These are phyloP conservation scores for Argyresthia albistria DNA, from an alignment of 2,888 invertebrate genomes.

Conservation along the genomic window DNA sequence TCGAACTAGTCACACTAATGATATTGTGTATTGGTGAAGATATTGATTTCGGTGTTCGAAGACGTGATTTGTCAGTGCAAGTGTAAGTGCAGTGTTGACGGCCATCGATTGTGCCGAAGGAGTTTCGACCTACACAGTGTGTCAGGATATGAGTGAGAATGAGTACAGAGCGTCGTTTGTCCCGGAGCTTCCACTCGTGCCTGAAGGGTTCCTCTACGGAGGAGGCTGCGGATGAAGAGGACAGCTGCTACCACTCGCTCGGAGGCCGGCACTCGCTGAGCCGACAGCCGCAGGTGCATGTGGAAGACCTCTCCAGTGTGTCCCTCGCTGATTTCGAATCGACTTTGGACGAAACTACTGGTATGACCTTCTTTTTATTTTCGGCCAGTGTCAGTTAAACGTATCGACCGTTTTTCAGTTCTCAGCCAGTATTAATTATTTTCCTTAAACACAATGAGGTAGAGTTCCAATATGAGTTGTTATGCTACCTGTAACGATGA, in stretches of 20 bases:
- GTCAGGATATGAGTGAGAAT: slow-evolving; percentile 57
- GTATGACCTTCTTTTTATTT: slow-evolving; percentile 23
- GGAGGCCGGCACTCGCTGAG: slow-evolving; percentile 56
- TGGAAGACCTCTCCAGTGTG: slow-evolving; percentile 57
- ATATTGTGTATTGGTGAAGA: neutral
- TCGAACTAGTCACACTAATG: slow-evolving; percentile 24
- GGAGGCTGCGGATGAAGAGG: slow-evolving; percentile 63
- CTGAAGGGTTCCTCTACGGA: slow-evolving; percentile 74
- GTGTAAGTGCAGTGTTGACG: neutral
- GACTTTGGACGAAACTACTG: slow-evolving; percentile 53
- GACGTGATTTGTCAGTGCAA: neutral
- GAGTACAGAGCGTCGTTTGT: slow-evolving; percentile 73
- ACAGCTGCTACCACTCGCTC: slow-evolving; percentile 60
- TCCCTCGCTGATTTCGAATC: slow-evolving; percentile 59
- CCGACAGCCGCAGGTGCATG: slow-evolving; percentile 54
- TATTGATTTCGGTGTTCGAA: neutral
- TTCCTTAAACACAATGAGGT: neutral
- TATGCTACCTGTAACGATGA: too few species aligned
- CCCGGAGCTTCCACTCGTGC: slow-evolving; percentile 79
- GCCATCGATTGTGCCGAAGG: neutral
- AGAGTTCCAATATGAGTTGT: too few species aligned
- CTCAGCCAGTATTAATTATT: too few species aligned
- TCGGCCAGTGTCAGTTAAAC: too few species aligned
- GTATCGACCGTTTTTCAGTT: too few species aligned
- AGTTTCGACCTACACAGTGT: slow-evolving; percentile 6